Evolutionary conservation across 2,113 vertebrate species (phyloP), one percentile per base, ranked within the genome.

Genomic region (Corvus hawaiiensis): DNA sequence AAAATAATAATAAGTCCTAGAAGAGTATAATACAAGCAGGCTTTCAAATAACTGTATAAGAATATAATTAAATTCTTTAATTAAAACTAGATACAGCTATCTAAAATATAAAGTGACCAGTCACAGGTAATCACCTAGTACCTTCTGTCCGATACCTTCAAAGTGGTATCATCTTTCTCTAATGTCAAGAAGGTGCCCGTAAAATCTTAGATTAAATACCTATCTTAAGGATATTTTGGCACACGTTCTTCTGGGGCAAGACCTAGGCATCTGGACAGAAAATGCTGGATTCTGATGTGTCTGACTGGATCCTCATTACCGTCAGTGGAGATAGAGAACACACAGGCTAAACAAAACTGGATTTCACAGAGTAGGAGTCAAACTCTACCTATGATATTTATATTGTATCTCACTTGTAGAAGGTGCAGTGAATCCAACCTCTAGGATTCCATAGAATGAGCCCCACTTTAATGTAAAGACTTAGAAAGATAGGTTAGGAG

Each of bases 181-280:
- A 41, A 19, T n/a, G 24, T 37, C 28, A 41, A 37, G 24, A 20
- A 75, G 19, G 10, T 79, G 7, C 7, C 27, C 71, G n/a, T 6
- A 32, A 12, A 74, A 24, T 74, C 37, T 52, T 39, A 39, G 17
- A 18, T 61, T 69, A 74, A 87, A 87, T 75, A 46, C 6, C 2
- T 24, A 39, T 12, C 8, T 81, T 74, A 59, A 33, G 0, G 0
- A 14, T 51, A 37, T 37, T 54, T 55, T 59, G 48, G 43, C 19
- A 43, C 4, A 3, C 10, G 22, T 63, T 90, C 15, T 20, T 39
- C 24, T 72, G 48, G 13, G 48, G 10, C 71, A 54, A 74, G 16
- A 58, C 23, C 7, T 27, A 28, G 28, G 15, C 19, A 69, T 58
- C 8, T 44, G 26, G 46, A 46, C 5, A 63, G 35, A 71, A 55